Percentiles rank a stretch among this genome's conserved stretches.
Conservation (phyloP, 2,797 vertebrate genomes). For the Catharus ustulatus region DNA sequence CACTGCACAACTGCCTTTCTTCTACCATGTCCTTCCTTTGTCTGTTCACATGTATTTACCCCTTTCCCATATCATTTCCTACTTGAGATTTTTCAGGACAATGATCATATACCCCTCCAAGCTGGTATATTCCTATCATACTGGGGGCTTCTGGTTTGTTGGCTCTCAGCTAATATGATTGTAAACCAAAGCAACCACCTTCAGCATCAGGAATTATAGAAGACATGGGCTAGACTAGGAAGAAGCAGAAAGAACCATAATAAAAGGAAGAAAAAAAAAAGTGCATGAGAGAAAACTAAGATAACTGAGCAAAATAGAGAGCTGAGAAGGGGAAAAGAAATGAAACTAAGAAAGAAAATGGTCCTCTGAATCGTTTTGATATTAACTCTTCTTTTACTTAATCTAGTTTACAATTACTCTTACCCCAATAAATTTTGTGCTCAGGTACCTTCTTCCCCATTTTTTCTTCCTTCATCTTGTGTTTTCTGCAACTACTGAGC, state of each 20-base stretch:
- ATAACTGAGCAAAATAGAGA: neutral
- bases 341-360: neutral
- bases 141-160: neutral
- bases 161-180: neutral
- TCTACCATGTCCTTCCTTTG: neutral
- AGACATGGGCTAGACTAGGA: neutral
- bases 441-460: neutral
- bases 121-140: neutral
- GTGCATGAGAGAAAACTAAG: neutral
- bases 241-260: neutral
- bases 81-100: neutral
- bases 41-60: neutral
- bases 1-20: neutral
- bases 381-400: neutral
- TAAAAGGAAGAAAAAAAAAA: neutral
- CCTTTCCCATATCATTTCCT: neutral
- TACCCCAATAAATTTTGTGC: neutral
- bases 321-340: neutral
- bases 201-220: neutral
- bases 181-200: neutral
- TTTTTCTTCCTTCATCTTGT: neutral
- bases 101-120: neutral
- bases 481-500: neutral
- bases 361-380: neutral
- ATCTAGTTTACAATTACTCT: neutral